Percentiles rank a stretch among this genome's conserved stretches.
phyloP scores from a whole-genome alignment of 1,140 invertebrate species.

The Nomia melanderi region DNA sequence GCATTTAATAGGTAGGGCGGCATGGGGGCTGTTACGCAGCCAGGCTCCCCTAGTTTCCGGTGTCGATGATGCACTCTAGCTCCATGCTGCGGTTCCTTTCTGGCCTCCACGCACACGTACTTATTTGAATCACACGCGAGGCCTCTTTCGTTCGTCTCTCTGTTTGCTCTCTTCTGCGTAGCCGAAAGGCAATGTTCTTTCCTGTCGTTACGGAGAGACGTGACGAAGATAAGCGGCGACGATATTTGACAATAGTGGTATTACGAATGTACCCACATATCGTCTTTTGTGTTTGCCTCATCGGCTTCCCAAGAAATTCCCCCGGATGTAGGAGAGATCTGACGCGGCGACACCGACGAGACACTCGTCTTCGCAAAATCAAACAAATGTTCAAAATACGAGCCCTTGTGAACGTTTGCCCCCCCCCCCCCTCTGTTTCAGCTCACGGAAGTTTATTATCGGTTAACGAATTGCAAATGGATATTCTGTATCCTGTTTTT shows the following conservation, averaged over 20 bases:
- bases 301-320: slow-evolving; percentile 45
- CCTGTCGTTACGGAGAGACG: slow-evolving; percentile 21
- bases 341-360: background rate
- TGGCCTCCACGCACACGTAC: slow-evolving; percentile 14
- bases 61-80: slow-evolving; percentile 50
- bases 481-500: too few relatives aligned
- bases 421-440: too few relatives aligned
- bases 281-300: slow-evolving; percentile 29
- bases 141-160: slow-evolving; percentile 12
- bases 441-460: background rate
- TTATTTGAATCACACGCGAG: background rate
- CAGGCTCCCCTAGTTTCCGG: slow-evolving; percentile 51
- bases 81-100: slow-evolving; percentile 31
- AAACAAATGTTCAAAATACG: background rate
- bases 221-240: slow-evolving; percentile 55
- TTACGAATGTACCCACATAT: slow-evolving; percentile 23
- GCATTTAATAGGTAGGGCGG: slow-evolving; percentile 51
- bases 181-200: slow-evolving; percentile 40
- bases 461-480: background rate
- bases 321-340: slow-evolving; percentile 44
- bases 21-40: slow-evolving; percentile 44
- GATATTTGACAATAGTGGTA: slow-evolving; percentile 58
- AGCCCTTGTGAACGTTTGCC: background rate
- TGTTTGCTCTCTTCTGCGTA: slow-evolving; percentile 46
- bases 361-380: slow-evolving; percentile 15